phyloP scores from a whole-genome alignment of 2,797 vertebrate species.

The Acomys russatus region DNA sequence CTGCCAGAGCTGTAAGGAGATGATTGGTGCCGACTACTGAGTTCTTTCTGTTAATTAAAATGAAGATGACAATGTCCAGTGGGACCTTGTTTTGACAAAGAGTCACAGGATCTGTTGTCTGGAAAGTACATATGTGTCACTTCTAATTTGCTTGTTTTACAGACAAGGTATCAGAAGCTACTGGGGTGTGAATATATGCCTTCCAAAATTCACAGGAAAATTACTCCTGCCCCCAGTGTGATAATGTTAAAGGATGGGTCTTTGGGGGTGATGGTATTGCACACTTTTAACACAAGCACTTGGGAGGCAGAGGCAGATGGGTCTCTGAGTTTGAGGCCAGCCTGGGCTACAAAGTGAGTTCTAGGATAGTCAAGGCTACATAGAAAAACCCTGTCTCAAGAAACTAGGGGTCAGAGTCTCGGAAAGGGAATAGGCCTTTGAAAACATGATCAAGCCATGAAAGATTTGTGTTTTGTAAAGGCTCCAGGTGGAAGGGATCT shows the following conservation, averaged over 20 bases:
- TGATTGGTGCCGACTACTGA: not conserved
- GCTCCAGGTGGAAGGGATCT: not conserved
- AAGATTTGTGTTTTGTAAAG: not conserved
- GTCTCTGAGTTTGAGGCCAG: not conserved
- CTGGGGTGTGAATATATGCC: not conserved
- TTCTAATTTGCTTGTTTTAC: not conserved
- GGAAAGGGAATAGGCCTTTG: not conserved
- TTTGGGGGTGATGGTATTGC: not conserved
- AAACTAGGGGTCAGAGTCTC: not conserved
- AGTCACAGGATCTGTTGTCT: not conserved
- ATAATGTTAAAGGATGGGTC: not conserved
- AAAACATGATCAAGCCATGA: not conserved
- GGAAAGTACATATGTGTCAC: not conserved
- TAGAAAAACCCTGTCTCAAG: not conserved
- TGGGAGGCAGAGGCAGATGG: not conserved
- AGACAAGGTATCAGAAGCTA: not conserved
- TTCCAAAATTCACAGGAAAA: not conserved
- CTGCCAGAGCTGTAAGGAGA: not conserved
- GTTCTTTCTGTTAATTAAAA: conserved; percentile 39
- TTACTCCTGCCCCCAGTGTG: not conserved
- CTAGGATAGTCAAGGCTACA: not conserved
- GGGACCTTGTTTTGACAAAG: not conserved
- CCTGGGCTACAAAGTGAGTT: not conserved
- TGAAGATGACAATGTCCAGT: not conserved
- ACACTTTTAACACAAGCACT: not conserved